Evolutionary conservation across 2,113 vertebrate genomes (phyloP).

Genomic region (Odontesthes bonariensis): DNA sequence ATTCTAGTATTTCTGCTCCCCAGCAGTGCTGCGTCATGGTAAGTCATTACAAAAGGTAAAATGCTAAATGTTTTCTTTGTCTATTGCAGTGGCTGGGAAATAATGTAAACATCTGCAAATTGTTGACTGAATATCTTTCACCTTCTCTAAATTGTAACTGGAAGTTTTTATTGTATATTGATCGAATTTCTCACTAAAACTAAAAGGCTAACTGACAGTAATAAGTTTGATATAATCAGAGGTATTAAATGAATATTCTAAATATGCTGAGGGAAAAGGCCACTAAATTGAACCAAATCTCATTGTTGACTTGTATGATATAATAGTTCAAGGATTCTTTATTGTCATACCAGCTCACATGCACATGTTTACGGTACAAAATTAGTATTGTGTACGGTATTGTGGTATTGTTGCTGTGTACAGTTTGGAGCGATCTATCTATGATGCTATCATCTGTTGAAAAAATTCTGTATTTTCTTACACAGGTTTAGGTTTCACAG

Average conservation of each 20-base stretch:
- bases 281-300: background rate
- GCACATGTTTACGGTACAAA: too few relatives aligned
- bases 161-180: background rate
- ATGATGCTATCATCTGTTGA: too few relatives aligned
- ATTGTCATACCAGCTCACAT: too few relatives aligned
- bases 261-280: background rate
- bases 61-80: constrained; percentile 14
- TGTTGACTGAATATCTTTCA: background rate
- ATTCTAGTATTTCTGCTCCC: constrained; percentile 42
- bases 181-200: background rate
- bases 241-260: too few relatives aligned
- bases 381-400: too few relatives aligned
- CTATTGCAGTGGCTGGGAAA: background rate
- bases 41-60: constrained; percentile 51
- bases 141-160: background rate
- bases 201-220: background rate
- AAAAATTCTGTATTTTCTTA: background rate
- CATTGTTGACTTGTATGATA: background rate
- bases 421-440: too few relatives aligned
- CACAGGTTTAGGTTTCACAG: background rate
- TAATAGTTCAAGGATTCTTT: too few relatives aligned
- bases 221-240: too few relatives aligned
- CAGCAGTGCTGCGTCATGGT: constrained; percentile 49
- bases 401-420: background rate
- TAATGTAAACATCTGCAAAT: background rate